Conservation (phyloP, 1,140 invertebrate genomes). For the Nautilus pompilius region DNA sequence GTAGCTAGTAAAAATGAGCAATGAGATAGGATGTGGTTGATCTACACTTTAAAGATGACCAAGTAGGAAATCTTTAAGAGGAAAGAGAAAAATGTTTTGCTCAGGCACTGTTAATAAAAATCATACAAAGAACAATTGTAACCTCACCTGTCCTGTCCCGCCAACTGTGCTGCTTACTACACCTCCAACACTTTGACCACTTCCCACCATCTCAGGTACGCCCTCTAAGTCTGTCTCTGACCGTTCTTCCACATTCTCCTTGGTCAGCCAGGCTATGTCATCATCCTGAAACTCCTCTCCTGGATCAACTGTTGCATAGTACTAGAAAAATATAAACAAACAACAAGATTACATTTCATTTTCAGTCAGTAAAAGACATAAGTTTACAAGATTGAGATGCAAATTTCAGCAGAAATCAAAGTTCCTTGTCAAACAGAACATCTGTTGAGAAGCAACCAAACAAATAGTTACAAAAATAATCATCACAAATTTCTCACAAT, state of each 20-base stretch:
- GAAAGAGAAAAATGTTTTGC: not conserved
- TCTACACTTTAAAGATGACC: not conserved
- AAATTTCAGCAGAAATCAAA: too few species aligned
- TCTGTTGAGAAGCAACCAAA: too few species aligned
- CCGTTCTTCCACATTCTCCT: slow-evolving; percentile 88
- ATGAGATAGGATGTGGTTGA: too few species aligned
- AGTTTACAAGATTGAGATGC: too few species aligned
- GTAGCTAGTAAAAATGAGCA: too few species aligned
- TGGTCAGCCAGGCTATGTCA: slow-evolving; percentile 92
- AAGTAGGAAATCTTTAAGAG: not conserved
- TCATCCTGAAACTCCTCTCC: slow-evolving; percentile 73
- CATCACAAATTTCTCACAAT: too few species aligned
- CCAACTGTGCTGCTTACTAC: slow-evolving; percentile 58
- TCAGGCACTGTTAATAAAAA: slow-evolving; percentile 6
- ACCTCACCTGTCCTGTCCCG: not conserved
- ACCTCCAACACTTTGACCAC: slow-evolving; percentile 92
- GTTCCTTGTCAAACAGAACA: too few species aligned
- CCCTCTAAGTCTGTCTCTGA: slow-evolving; percentile 72
- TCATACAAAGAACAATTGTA: slow-evolving; percentile 4
- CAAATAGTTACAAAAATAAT: too few species aligned
- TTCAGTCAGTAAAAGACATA: too few species aligned
- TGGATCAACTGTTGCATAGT: slow-evolving; percentile 92
- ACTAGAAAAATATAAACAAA: slow-evolving; percentile 55
- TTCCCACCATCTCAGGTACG: slow-evolving; percentile 85
- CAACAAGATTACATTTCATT: too few species aligned